These are phyloP conservation scores for Plagodis pulveraria DNA, from an alignment of 2,888 invertebrate genomes.

Conservation along the genomic window DNA sequence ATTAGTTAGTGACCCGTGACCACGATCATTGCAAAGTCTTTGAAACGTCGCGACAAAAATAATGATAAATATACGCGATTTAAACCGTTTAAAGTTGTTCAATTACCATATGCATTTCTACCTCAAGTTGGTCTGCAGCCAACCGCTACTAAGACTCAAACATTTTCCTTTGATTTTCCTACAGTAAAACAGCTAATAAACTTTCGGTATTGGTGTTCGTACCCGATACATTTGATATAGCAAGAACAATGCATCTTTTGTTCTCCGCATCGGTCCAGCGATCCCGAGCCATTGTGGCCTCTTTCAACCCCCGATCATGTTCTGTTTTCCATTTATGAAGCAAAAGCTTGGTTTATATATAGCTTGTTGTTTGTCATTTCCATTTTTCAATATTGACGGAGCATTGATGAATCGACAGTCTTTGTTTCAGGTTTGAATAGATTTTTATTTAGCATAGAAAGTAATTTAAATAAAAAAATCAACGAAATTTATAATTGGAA, in stretches of 20 bases:
- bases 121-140: too few relatives aligned
- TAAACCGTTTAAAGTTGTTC: too few relatives aligned
- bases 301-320: constrained; percentile 71
- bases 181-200: constrained; percentile 57
- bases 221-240: constrained; percentile 75
- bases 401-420: constrained; percentile 22
- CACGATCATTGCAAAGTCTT: too few relatives aligned
- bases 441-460: too few relatives aligned
- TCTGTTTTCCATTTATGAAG: constrained; percentile 70
- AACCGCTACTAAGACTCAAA: too few relatives aligned
- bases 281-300: constrained; percentile 56
- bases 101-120: too few relatives aligned
- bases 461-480: too few relatives aligned
- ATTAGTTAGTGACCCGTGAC: too few relatives aligned
- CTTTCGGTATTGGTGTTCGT: constrained; percentile 65
- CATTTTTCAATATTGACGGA: constrained; percentile 28
- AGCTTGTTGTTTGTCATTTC: constrained; percentile 44
- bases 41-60: too few relatives aligned
- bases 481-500: too few relatives aligned
- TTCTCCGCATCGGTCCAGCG: constrained; percentile 69
- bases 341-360: constrained; percentile 60
- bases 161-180: constrained; percentile 45
- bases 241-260: constrained; percentile 80
- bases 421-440: constrained; percentile 3
- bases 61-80: too few relatives aligned